phyloP scores from a whole-genome alignment of 2,888 invertebrate species.

The Gnatocerus cornutus region DNA sequence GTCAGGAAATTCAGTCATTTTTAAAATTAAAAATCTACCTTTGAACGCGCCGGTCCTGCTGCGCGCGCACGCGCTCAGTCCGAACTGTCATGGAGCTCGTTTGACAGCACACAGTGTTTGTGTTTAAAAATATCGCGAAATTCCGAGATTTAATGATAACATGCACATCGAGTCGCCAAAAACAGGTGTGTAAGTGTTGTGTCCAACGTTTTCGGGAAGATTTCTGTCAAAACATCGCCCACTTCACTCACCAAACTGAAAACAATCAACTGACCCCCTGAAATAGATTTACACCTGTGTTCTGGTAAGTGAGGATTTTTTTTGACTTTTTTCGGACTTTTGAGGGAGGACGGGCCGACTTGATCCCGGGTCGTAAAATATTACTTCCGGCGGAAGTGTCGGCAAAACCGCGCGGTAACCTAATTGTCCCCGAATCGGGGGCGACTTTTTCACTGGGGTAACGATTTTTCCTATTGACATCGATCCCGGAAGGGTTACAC shows the following conservation, averaged over 20 bases:
- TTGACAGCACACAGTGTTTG: slow-evolving; percentile 68
- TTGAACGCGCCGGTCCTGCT: slow-evolving; percentile 28
- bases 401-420: slow-evolving; percentile 24
- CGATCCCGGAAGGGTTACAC: slow-evolving; percentile 43
- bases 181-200: slow-evolving; percentile 62
- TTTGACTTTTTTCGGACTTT: slow-evolving; percentile 43
- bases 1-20: slow-evolving; percentile 10
- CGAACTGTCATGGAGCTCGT: slow-evolving; percentile 69
- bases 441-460: slow-evolving; percentile 24
- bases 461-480: slow-evolving; percentile 33
- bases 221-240: slow-evolving; percentile 60
- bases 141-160: slow-evolving; percentile 65
- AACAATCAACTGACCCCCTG: slow-evolving; percentile 56
- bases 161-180: slow-evolving; percentile 60
- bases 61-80: slow-evolving; percentile 61
- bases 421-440: slow-evolving; percentile 24
- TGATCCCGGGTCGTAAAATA: background rate
- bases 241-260: slow-evolving; percentile 48
- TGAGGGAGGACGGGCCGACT: background rate
- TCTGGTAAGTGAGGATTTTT: slow-evolving; percentile 54
- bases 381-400: slow-evolving; percentile 22
- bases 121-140: slow-evolving; percentile 68
- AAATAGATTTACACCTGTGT: slow-evolving; percentile 57
- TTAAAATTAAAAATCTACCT: slow-evolving; percentile 38
- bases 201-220: slow-evolving; percentile 53